Conservation (phyloP, 2,797 vertebrate species). For the Acestrorhynchus altus region DNA sequence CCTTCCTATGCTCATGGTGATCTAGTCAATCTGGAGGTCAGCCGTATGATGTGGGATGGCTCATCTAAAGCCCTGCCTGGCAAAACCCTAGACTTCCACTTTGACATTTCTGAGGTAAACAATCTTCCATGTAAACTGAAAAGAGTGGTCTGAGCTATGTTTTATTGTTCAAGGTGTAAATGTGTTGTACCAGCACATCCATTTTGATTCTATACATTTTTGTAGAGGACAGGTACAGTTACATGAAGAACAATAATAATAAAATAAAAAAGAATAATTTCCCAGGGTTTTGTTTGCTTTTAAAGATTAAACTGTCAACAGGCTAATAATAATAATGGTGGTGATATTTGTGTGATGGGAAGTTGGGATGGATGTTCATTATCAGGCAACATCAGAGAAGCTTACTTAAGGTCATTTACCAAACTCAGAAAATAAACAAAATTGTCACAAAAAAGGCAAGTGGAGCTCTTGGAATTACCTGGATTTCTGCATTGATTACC, state of each 20-base stretch:
- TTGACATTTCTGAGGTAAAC: slow-evolving; percentile 96
- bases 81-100: slow-evolving; percentile 97
- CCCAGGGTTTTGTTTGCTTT: not conserved
- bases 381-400: not conserved
- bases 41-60: slow-evolving; percentile 93
- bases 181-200: not conserved
- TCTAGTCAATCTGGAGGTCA: slow-evolving; percentile 93
- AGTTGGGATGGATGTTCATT: not conserved
- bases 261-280: too few species aligned
- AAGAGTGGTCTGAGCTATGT: not conserved
- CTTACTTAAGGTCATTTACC: not conserved
- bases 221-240: not conserved
- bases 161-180: not conserved
- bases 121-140: slow-evolving; percentile 7
- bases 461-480: too few species aligned
- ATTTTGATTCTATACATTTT: not conserved
- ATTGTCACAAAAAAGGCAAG: too few species aligned
- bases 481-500: too few species aligned
- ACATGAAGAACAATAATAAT: not conserved
- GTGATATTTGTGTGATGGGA: not conserved
- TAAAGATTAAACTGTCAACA: not conserved
- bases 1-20: slow-evolving; percentile 89
- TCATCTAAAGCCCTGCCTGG: slow-evolving; percentile 96
- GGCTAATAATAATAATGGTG: not conserved
- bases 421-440: not conserved